Base-by-base conservation (phyloP, 2,113 vertebrate species). In the Lates calcarifer region DNA sequence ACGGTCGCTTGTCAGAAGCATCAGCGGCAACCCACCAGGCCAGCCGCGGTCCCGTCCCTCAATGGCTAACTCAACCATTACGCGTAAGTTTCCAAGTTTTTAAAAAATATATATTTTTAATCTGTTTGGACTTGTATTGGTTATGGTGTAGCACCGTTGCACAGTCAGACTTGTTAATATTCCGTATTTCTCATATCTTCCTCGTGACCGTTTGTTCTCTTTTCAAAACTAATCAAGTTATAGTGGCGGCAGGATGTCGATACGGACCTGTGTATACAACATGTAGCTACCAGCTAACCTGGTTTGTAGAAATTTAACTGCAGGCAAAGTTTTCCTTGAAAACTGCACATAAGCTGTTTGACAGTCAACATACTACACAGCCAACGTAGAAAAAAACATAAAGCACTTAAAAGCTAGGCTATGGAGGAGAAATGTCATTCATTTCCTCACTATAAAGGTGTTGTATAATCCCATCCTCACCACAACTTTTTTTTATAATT, bases 61-160 rank as follows among this genome's bases (percentile, higher is more conserved):
- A 2, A 93, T 93, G 92, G 86, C 77, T 1, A 11, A 56, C 35
- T 10, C 79, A 18, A 58, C 26, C 31, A 0, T 2, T 6, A 5
- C 64, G 0, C 10, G 91, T 92, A 69, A 87, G 91, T 91, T 70
- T 43, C 4, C 20, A 4, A 2, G 10, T 3, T 1, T n/a, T n/a
- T n/a, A n/a, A n/a, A n/a, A n/a, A n/a, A n/a, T n/a, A n/a, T n/a
- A n/a, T 0, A 15, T 65, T 37, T 31, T 14, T 26, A 3, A 9
- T 20, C 2, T 24, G 3, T 22, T 17, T 37, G 9, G 22, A 31
- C 0, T n/a, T 7, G 7, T 31, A 41, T n/a, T n/a, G n/a, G n/a
- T n/a, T n/a, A 31, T 2, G 0, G 4, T 33, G 68, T 2, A 11
- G 26, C 15, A 14, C 14, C 3, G 12, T 31, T 29, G 55, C 35